Evolutionary conservation across 2,888 invertebrate genomes (phyloP), one percentile per base, ranked within the genome.

Genomic region (Ptychoptera contaminata): DNA sequence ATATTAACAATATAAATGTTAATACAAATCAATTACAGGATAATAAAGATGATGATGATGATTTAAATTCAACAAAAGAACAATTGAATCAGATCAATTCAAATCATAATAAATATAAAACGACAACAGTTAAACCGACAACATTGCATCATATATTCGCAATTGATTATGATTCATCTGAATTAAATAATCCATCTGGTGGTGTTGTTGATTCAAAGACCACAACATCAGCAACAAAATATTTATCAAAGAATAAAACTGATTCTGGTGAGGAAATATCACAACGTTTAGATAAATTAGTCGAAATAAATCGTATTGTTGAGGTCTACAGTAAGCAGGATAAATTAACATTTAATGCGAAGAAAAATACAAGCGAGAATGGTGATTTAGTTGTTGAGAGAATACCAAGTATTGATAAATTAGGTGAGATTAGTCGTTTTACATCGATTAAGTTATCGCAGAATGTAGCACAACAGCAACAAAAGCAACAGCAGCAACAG

Each of bases 391-490:
- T 68, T 55, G 63, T 75, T n/a, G 76, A 77, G 56, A 70, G 70
- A 49, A 66, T 73, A 55, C 76, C 78, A 1, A 71, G 70, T 12
- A 55, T 76, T 2, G 75, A 79, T 54, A 76, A 76, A 65, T 72
- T 81, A 48, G 80, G 80, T 38, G 79, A 77, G 60, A 76, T 82
- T 0, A 80, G 76, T 57, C 70, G 80, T 51, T 74, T 73, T 32
- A 79, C 77, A 51, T 68, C 74, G 15, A 79, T 82, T 12, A 79
- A 80, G 59, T 69, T 79, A n/a, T n/a, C n/a, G 43, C 42, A 44
- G 34, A 35, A 38, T 32, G 15, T n/a, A n/a, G n/a, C 10, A 38
- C 15, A 5, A 15, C 45, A 35, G 14, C 2, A 16, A 32, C 14
- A n/a, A 15, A 29, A n/a, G 29, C 16, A 31, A 14, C 36, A 29